These are phyloP conservation scores for Montipora capricornis DNA, from an alignment of 64 coral and sea anemone genomes.

Conservation along the genomic window DNA sequence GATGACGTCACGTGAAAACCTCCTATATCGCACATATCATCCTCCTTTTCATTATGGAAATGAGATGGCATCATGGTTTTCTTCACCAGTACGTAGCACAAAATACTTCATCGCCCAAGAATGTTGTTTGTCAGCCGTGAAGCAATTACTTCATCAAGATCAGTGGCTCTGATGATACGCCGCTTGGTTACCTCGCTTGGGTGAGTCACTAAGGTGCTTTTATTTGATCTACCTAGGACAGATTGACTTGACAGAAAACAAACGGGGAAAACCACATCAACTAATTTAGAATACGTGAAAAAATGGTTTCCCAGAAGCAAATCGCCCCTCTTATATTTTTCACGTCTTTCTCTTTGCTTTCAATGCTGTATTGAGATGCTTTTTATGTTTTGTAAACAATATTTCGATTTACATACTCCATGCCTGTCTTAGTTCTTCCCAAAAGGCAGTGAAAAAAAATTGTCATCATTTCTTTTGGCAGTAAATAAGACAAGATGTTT, in stretches of 20 bases:
- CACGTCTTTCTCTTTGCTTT: too few relatives aligned
- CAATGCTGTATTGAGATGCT: background rate
- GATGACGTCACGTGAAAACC: background rate
- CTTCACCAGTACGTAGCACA: background rate
- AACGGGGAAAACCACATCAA: background rate
- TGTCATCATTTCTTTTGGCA: background rate
- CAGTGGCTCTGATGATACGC: background rate
- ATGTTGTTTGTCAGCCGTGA: slow-evolving; percentile 15
- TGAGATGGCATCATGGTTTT: background rate
- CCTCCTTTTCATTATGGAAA: background rate
- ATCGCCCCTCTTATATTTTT: too few relatives aligned
- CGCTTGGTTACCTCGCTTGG: background rate
- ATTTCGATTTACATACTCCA: too few relatives aligned
- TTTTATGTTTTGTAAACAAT: background rate
- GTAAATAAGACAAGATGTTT: background rate
- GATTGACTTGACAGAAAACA: background rate
- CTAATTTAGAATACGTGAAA: background rate
- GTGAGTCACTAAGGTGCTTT: background rate
- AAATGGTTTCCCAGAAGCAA: too few relatives aligned
- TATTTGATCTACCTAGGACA: background rate
- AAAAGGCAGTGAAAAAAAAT: background rate
- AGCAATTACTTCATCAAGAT: slow-evolving; percentile 27
- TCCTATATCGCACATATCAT: background rate
- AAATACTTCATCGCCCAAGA: slow-evolving; percentile 37
- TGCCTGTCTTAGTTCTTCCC: background rate